Evolutionary conservation across 2,113 vertebrate species (phyloP).

Genomic region (Lophochroa leadbeateri): DNA sequence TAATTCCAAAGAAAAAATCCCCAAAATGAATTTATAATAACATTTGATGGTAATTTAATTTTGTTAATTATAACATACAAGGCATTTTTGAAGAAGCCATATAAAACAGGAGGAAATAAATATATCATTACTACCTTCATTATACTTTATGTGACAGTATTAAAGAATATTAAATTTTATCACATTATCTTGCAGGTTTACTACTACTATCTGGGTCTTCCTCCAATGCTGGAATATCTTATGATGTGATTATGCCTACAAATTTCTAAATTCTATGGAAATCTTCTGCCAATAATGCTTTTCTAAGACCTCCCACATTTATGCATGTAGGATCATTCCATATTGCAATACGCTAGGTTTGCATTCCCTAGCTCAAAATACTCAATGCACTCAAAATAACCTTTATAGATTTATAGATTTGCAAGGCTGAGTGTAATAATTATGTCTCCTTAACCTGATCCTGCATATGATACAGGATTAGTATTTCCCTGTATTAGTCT

Average conservation of each 20-base stretch:
- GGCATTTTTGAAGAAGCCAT: accelerated
- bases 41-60: not conserved
- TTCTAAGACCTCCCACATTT: not conserved
- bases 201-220: not conserved
- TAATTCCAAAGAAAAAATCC: not conserved
- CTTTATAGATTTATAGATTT: not conserved
- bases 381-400: not conserved
- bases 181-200: not conserved
- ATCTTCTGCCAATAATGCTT: not conserved
- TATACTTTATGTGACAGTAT: accelerated
- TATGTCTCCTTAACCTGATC: not conserved
- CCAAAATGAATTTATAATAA: not conserved
- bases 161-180: not conserved
- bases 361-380: not conserved
- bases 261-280: not conserved
- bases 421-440: not conserved
- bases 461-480: not conserved
- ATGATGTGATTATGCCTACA: not conserved
- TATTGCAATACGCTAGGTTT: not conserved
- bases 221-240: not conserved
- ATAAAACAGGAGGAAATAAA: not conserved
- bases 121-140: not conserved
- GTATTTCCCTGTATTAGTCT: not conserved
- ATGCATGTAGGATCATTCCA: not conserved
- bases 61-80: not conserved